phyloP scores from a whole-genome alignment of 2,113 vertebrate species.

The Bettongia penicillata region DNA sequence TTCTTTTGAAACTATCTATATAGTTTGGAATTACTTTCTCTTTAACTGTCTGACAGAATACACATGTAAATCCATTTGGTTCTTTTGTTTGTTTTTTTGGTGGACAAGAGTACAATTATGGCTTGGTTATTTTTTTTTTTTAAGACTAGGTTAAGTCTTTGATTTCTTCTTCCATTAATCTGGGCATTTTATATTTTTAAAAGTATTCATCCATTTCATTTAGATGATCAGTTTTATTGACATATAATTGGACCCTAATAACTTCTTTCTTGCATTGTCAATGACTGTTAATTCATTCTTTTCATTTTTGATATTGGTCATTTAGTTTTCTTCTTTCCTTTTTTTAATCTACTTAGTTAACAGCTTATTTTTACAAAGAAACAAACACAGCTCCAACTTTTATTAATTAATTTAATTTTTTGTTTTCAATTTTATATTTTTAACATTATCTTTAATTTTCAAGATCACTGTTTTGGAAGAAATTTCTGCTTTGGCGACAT shows the following conservation, averaged over 20 bases:
- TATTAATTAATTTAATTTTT: background rate
- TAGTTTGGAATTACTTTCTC: background rate
- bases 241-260: background rate
- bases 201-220: background rate
- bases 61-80: background rate
- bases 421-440: background rate
- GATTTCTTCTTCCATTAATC: background rate
- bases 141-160: background rate
- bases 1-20: too few relatives aligned
- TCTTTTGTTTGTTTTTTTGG: background rate
- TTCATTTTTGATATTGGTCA: background rate
- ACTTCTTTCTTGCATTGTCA: background rate
- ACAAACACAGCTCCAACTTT: background rate
- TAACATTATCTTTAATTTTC: background rate
- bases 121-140: background rate
- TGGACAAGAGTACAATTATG: background rate
- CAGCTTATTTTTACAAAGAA: background rate
- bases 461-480: background rate
- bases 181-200: background rate
- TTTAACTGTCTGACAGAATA: background rate
- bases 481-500: background rate
- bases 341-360: background rate
- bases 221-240: background rate
- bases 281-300: background rate
- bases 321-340: background rate